Evolutionary conservation across 2,113 vertebrate species (phyloP).

Genomic region (Ailuropoda melanoleuca): DNA sequence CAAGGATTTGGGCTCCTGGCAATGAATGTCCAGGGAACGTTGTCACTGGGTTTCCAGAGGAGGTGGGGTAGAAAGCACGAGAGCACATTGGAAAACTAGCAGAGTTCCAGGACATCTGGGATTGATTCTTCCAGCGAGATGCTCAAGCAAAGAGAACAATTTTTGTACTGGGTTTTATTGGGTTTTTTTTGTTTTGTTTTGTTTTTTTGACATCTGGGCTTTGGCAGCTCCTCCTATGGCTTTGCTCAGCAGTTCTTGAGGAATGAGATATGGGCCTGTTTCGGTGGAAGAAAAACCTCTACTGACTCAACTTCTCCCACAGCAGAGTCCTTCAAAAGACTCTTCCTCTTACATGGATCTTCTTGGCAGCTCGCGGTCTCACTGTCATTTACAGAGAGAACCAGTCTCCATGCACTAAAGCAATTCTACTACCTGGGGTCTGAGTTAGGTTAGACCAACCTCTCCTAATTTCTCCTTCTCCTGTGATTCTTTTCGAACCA

Average conservation of each 20-base stretch:
- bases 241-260: constrained; percentile 70
- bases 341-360: background rate
- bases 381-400: background rate
- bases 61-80: background rate
- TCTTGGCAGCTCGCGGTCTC: background rate
- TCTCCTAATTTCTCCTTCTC: background rate
- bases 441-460: background rate
- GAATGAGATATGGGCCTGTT: background rate
- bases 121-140: constrained; percentile 50
- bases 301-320: background rate
- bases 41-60: constrained; percentile 19
- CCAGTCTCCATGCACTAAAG: background rate
- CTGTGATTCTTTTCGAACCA: background rate
- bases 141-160: constrained; percentile 32
- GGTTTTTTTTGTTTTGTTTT: background rate
- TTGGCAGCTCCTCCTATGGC: constrained; percentile 33
- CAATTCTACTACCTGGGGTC: background rate
- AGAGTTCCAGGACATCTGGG: constrained; percentile 59
- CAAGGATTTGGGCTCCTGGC: background rate
- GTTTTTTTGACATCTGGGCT: constrained; percentile 39
- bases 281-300: constrained; percentile 37
- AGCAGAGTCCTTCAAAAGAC: background rate
- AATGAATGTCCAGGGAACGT: background rate
- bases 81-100: background rate
- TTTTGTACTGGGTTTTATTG: background rate